phyloP scores from a whole-genome alignment of 2,797 vertebrate genomes.

The Halcyon chelicuti region DNA sequence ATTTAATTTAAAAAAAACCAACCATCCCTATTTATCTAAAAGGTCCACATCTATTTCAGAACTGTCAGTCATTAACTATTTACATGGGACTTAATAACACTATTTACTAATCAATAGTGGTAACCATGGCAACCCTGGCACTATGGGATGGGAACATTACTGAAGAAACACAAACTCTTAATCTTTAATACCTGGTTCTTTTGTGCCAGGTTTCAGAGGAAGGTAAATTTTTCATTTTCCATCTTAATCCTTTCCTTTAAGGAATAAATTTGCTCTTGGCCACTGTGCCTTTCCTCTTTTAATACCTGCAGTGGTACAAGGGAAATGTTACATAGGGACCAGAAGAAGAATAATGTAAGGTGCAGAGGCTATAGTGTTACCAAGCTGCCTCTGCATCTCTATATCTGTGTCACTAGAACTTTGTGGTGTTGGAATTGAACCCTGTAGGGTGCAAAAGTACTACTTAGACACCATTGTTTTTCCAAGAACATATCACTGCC shows the following conservation, averaged over 20 bases:
- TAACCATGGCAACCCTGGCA: conserved; percentile 44
- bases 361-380: background rate
- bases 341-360: background rate
- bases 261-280: background rate
- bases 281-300: background rate
- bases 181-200: background rate
- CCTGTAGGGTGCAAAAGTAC: background rate
- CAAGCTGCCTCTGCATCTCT: background rate
- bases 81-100: background rate
- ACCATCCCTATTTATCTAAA: background rate
- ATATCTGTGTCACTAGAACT: background rate
- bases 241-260: background rate
- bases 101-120: conserved; percentile 50
- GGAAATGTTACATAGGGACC: background rate
- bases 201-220: background rate
- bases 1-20: background rate
- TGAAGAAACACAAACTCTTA: conserved; percentile 21
- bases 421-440: background rate
- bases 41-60: background rate
- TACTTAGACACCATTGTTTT: background rate
- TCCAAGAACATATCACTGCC: background rate
- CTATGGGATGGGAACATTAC: background rate
- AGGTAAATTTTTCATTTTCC: background rate
- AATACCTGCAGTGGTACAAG: background rate
- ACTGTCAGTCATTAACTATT: conserved; percentile 34